These are phyloP conservation scores for Epizoanthus fatuus DNA, from an alignment of 92 coral and sea anemone genomes.

Conservation along the genomic window DNA sequence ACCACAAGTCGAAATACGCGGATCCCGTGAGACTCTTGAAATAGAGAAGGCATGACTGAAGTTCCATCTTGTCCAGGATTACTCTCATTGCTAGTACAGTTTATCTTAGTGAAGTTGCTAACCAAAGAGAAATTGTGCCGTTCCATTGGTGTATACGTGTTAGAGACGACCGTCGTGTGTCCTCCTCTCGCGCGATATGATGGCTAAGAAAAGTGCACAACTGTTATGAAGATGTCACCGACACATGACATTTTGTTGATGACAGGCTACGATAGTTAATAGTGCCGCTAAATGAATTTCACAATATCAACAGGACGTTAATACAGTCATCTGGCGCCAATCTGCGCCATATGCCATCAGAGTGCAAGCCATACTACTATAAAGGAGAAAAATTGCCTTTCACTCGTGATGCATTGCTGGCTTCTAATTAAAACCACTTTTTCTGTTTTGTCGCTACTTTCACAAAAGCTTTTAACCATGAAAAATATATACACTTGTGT, in stretches of 20 bases:
- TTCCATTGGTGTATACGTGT: no score
- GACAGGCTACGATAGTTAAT: neutral
- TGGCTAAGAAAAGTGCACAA: neutral
- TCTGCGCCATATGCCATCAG: neutral
- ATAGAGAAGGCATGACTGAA: neutral
- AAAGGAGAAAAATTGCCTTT: neutral
- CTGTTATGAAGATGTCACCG: neutral
- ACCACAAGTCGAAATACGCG: constrained; percentile 64
- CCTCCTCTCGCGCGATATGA: neutral
- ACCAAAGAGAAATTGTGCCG: neutral
- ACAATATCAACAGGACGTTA: neutral
- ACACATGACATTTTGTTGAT: neutral
- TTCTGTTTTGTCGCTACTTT: no score
- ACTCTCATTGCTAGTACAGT: neutral
- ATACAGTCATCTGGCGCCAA: constrained; percentile 6
- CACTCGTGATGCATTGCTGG: no score
- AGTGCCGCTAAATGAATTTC: constrained; percentile 6
- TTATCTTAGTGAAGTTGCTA: neutral
- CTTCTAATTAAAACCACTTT: no score
- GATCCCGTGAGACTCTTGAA: constrained; percentile 11
- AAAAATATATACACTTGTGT: no score
- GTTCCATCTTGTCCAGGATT: neutral
- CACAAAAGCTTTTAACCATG: no score
- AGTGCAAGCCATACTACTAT: neutral
- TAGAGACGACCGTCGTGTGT: no score